Percentiles rank a stretch among this genome's conserved stretches.
Evolutionary conservation across 2,113 vertebrate species (phyloP).

Genomic region (Ancistrus triradiatus): DNA sequence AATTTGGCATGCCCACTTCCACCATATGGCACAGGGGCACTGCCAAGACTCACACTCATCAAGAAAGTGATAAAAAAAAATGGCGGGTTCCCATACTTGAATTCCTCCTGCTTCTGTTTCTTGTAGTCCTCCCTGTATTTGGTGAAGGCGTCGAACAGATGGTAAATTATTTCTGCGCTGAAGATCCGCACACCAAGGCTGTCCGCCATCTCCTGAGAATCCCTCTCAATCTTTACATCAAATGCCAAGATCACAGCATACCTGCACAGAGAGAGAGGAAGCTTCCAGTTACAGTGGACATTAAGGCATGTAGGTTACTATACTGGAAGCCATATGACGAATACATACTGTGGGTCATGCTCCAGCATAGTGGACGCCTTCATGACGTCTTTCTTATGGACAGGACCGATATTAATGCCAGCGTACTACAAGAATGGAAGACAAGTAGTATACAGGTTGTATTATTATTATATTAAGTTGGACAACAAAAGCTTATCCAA

Average conservation of each 20-base stretch:
- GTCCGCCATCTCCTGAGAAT: conserved; percentile 97
- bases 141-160: conserved; percentile 96
- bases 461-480: too few species aligned
- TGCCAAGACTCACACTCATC: too few species aligned
- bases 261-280: conserved; percentile 55
- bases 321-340: neutral
- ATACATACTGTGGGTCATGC: conserved; percentile 87
- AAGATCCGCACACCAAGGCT: conserved; percentile 92
- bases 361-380: conserved; percentile 96
- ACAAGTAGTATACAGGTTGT: too few species aligned
- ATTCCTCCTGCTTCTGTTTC: conserved; percentile 97
- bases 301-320: too few species aligned
- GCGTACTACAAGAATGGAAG: conserved; percentile 75
- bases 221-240: conserved; percentile 92
- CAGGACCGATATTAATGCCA: conserved; percentile 98
- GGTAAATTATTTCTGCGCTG: conserved; percentile 97
- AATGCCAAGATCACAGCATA: conserved; percentile 94
- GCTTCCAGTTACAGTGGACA: neutral
- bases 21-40: too few species aligned
- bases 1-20: too few species aligned
- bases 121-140: conserved; percentile 98
- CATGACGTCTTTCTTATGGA: conserved; percentile 97
- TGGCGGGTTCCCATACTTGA: conserved; percentile 79
- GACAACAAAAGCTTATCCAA: too few species aligned
- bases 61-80: too few species aligned